Evolutionary conservation across 2,113 vertebrate species (phyloP).

Genomic region (Entelurus aequoreus): DNA sequence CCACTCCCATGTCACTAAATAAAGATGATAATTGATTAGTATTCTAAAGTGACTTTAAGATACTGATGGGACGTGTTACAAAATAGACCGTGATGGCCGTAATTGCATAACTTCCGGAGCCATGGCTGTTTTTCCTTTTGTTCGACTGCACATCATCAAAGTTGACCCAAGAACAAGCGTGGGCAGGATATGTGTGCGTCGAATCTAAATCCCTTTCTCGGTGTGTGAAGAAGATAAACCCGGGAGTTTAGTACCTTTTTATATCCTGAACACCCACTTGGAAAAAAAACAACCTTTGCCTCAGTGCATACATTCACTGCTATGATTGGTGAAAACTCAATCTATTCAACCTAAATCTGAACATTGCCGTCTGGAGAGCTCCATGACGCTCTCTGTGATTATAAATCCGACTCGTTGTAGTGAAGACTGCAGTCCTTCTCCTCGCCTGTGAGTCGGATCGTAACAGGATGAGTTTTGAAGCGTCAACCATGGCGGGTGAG

Average conservation of each 20-base stretch:
- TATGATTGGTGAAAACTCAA: slow-evolving; percentile 39
- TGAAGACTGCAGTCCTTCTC: slow-evolving; percentile 41
- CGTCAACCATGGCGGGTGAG: slow-evolving; percentile 69
- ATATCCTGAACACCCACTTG: slow-evolving; percentile 30
- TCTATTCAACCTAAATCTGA: slow-evolving; percentile 43
- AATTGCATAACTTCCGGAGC: background rate
- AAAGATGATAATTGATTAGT: too few species aligned
- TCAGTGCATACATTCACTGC: slow-evolving; percentile 24
- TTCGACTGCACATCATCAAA: slow-evolving; percentile 1
- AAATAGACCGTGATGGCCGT: background rate
- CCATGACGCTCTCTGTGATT: slow-evolving; percentile 36
- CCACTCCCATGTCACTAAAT: too few species aligned
- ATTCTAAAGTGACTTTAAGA: too few species aligned
- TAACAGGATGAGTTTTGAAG: slow-evolving; percentile 76
- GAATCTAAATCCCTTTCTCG: background rate
- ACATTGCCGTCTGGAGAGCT: slow-evolving; percentile 31
- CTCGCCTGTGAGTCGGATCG: slow-evolving; percentile 62
- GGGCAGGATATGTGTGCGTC: background rate
- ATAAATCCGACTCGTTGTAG: slow-evolving; percentile 47
- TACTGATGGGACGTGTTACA: background rate
- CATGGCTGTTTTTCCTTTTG: background rate
- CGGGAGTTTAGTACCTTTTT: slow-evolving; percentile 13
- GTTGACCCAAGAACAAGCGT: slow-evolving; percentile 3
- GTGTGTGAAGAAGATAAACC: background rate
- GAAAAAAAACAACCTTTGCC: slow-evolving; percentile 4